phyloP scores from a whole-genome alignment of 2,113 vertebrate genomes.

The Anhinga rufa region DNA sequence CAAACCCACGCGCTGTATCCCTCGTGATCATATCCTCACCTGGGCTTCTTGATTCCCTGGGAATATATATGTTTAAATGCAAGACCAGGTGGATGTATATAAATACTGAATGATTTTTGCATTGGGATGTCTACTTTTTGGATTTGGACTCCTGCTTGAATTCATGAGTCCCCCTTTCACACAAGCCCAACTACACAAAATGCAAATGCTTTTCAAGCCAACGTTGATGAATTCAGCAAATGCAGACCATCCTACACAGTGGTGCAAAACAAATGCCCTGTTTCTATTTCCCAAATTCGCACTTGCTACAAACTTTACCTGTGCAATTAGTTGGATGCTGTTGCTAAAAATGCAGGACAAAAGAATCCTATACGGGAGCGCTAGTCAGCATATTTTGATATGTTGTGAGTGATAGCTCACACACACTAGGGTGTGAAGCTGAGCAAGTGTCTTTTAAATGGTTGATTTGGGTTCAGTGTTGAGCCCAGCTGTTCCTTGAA shows the following conservation, averaged over 20 bases:
- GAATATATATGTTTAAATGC: not conserved
- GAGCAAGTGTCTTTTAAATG: not conserved
- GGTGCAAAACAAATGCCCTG: not conserved
- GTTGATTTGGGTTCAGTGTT: not conserved
- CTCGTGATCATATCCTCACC: not conserved
- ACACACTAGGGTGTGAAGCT: not conserved
- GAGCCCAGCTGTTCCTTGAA: constrained; percentile 13
- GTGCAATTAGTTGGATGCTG: not conserved
- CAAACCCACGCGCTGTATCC: not conserved
- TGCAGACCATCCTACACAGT: not conserved
- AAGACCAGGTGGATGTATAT: not conserved
- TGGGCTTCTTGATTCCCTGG: not conserved
- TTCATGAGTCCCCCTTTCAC: not conserved
- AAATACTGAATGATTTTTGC: not conserved
- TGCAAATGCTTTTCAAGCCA: not conserved
- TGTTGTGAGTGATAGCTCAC: not conserved
- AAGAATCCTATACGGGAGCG: not conserved
- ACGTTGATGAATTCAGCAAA: not conserved
- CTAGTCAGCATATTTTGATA: not conserved
- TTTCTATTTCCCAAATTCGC: not conserved
- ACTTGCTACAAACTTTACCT: accelerated
- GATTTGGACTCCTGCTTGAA: not conserved
- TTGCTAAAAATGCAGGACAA: not conserved
- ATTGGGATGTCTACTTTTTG: not conserved
- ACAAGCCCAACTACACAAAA: not conserved